These are phyloP conservation scores for Lasaia peninsularis DNA, from an alignment of 1,140 invertebrate species.

Conservation along the genomic window DNA sequence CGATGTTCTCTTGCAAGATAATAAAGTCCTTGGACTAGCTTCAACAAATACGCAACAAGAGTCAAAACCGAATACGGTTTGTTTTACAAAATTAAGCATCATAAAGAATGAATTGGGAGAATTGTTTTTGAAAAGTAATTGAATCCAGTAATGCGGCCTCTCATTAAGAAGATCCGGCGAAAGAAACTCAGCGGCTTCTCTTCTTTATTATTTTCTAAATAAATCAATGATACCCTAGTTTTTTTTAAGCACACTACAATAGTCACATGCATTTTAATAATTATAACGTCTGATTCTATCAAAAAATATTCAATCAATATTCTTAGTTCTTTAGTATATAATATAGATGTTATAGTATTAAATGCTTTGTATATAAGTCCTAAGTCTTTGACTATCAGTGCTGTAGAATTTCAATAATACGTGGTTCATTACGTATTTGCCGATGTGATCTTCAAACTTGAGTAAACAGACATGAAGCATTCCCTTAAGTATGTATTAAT, in stretches of 20 bases:
- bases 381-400: not conserved
- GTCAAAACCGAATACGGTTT: conserved; percentile 31
- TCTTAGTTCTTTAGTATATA: no score
- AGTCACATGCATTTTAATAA: no score
- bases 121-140: conserved; percentile 3
- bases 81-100: conserved; percentile 46
- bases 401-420: not conserved
- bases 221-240: no score
- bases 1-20: conserved; percentile 50
- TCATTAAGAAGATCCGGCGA: not conserved
- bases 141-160: not conserved
- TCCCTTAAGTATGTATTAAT: not conserved
- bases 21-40: conserved; percentile 44
- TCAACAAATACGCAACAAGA: conserved; percentile 35
- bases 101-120: conserved; percentile 34
- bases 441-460: not conserved
- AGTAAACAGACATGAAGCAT: not conserved
- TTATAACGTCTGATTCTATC: no score
- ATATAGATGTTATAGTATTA: no score
- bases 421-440: not conserved
- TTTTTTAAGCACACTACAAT: no score
- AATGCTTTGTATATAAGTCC: no score
- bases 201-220: no score
- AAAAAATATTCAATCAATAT: no score
- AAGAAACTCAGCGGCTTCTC: no score